Base-by-base conservation (phyloP, 2,797 vertebrate genomes). In the Hemibagrus guttatus region DNA sequence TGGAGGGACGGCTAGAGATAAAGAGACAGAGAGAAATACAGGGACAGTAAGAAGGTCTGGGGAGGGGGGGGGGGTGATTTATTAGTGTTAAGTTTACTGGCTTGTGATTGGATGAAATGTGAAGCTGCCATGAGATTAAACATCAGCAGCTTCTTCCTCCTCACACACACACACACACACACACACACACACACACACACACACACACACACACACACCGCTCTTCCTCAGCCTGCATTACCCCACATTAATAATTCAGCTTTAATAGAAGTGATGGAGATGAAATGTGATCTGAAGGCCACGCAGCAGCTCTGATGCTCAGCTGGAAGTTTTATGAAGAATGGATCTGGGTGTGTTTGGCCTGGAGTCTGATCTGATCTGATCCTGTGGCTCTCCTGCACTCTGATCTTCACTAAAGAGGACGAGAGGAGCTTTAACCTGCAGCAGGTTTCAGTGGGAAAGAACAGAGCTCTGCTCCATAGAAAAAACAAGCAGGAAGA, bases 261-360 rank as follows among this genome's bases (percentile, higher is more conserved):
- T 84, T 85, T 69, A n/a, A 84, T 69, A 86, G 71, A 46, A 54
- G 31, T n/a, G 83, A 92, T 88, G 83, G 39, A 35, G 75, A 91
- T 89, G 90, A 89, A 72, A 85, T 88, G 87, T 88, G 12, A 19
- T 61, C 31, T 84, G 28, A n/a, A 64, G 39, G 58, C 35, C 80
- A 21, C 61, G 16, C 39, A n/a, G 72, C 46, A n/a, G 71, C 23
- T n/a, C 26, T 17, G 72, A 54, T 28, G 31, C 74, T 54, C 46
- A 56, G 1, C 74, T 76, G 49, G 54, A 54, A 52, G 12, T 54
- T 54, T 54, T 2, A 52, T 52, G 26, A 75, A 75, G 72, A 54
- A 28, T 52, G 3, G 72, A 52, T 75, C 26, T 28, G 13, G 1
- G 26, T 6, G 1, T 28, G 1, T 74, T 4, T 49, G 42, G 23